Evolutionary conservation across 1,140 invertebrate genomes (phyloP).

Genomic region (Brachionus angularis): DNA sequence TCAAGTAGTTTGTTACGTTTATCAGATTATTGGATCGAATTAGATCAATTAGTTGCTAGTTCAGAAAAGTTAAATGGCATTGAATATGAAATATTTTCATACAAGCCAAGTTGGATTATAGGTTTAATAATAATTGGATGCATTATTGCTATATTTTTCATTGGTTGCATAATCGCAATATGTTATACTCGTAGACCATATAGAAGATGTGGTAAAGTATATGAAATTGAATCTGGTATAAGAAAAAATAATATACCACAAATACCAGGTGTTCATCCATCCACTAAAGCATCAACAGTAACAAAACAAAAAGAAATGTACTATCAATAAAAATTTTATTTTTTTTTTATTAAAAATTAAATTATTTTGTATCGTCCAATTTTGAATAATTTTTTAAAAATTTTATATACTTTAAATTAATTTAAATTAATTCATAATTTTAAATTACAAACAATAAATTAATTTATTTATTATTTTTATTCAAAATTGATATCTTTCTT

Average conservation of each 20-base stretch:
- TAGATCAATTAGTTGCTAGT: not conserved
- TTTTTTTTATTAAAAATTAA: too few relatives aligned
- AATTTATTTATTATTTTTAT: too few relatives aligned
- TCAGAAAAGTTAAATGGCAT: constrained; percentile 14
- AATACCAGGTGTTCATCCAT: constrained; percentile 32
- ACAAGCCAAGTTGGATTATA: constrained; percentile 29
- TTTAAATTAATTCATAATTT: too few relatives aligned
- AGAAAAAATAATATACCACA: constrained; percentile 23
- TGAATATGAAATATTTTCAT: constrained; percentile 38
- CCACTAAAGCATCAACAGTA: constrained; percentile 16
- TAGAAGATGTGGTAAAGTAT: constrained; percentile 38
- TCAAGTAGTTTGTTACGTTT: constrained; percentile 18
- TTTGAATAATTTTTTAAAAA: too few relatives aligned
- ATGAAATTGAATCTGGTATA: constrained; percentile 17
- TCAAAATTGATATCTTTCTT: too few relatives aligned
- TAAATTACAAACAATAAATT: too few relatives aligned
- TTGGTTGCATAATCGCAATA: constrained; percentile 34
- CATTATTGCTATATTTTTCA: constrained; percentile 31
- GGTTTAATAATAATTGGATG: constrained; percentile 25
- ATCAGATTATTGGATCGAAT: constrained; percentile 37
- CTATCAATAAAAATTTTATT: constrained; percentile 27
- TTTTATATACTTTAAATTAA: too few relatives aligned
- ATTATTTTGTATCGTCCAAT: too few relatives aligned
- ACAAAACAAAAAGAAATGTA: constrained; percentile 34
- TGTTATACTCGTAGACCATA: constrained; percentile 40